Conservation (phyloP, 2,888 invertebrate genomes). For the Brachycybe producta region DNA sequence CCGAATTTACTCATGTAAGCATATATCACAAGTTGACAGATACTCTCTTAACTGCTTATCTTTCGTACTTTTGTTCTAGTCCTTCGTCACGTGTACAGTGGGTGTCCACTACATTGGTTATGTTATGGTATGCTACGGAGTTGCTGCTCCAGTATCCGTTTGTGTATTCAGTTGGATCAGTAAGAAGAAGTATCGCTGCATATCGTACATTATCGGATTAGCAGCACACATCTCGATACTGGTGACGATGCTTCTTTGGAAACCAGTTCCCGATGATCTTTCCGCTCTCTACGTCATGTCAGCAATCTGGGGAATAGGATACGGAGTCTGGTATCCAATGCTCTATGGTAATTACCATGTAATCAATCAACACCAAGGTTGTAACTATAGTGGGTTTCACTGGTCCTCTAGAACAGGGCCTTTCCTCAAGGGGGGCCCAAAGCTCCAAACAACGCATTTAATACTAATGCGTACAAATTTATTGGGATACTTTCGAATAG, state of each 20-base stretch:
- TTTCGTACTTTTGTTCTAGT: constrained; percentile 5
- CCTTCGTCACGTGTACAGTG: constrained; percentile 15
- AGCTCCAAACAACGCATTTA: no score
- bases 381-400: no score
- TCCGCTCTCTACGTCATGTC: constrained; percentile 19
- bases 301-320: constrained; percentile 17
- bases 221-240: constrained; percentile 10
- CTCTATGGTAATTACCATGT: no score
- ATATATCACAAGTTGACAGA: no score
- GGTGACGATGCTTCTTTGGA: constrained; percentile 7
- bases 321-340: constrained; percentile 14
- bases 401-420: no score
- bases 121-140: constrained; percentile 15
- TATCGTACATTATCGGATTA: constrained; percentile 10
- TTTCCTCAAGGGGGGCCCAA: no score
- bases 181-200: neutral
- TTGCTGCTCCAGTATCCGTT: constrained; percentile 4
- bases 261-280: constrained; percentile 9
- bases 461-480: no score
- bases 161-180: constrained; percentile 6
- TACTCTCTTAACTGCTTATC: no score
- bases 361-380: no score
- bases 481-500: no score
- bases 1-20: constrained; percentile 44
- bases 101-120: constrained; percentile 14